Evolutionary conservation across 2,797 vertebrate genomes (phyloP).

Genomic region (Poecilia gillii): DNA sequence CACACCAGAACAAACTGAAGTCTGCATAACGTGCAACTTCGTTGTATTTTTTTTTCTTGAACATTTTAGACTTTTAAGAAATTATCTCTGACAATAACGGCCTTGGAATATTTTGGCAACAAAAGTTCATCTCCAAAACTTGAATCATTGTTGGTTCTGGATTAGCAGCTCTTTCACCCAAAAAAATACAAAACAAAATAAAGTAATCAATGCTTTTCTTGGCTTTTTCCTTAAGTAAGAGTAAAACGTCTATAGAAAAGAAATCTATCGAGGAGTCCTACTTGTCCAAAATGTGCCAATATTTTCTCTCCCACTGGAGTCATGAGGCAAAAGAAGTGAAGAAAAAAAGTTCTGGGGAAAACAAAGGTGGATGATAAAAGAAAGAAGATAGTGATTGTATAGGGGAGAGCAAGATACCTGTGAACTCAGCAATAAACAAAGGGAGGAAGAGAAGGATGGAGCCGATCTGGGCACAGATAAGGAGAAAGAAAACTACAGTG

Average conservation of each 20-base stretch:
- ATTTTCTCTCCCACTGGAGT: conserved; percentile 13
- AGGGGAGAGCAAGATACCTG: conserved; percentile 22
- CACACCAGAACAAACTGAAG: background rate
- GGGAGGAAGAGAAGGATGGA: background rate
- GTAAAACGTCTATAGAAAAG: conserved; percentile 1
- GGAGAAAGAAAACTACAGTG: background rate
- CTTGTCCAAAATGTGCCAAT: background rate
- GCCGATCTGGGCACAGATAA: background rate
- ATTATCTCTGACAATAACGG: background rate
- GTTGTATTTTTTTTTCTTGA: background rate
- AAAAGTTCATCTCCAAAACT: background rate
- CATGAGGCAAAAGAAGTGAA: background rate
- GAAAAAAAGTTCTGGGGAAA: conserved; percentile 7
- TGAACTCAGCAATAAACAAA: background rate
- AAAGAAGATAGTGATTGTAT: conserved; percentile 16
- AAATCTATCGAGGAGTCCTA: background rate
- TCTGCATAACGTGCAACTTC: background rate
- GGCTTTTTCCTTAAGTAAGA: background rate
- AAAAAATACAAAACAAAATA: background rate
- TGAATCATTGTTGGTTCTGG: background rate
- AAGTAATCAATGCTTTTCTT: background rate
- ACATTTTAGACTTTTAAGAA: background rate
- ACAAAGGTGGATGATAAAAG: conserved; percentile 40
- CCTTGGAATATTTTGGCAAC: background rate
- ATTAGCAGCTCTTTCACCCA: background rate